Base-by-base conservation (phyloP, 2,888 invertebrate genomes). In the Parnassius mnemosyne region DNA sequence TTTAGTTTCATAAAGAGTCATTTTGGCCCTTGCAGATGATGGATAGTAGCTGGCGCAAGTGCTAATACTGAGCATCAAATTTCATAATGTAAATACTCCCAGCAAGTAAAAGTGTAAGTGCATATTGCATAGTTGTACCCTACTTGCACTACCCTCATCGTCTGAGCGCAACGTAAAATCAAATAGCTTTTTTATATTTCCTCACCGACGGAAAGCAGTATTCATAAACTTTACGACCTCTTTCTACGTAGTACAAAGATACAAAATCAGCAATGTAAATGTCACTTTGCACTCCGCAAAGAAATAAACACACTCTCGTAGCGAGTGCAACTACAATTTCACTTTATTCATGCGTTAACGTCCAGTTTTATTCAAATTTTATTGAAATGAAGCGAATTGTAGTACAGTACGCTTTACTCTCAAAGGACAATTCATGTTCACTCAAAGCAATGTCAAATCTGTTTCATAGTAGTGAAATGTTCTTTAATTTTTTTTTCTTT, bases 361-460 rank as follows among this genome's bases (percentile, higher is more conserved):
- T 55, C 20, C 50, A 54, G 63, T 20, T 56, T 59, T 56, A 63
- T 63, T 63, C 63, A 63, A 52, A 63, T 56, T 55, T 56, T 52
- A 60, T 63, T 59, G 59, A 56, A 59, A 63, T 60, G 56, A 59
- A 55, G 59, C 63, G 55, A 56, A 59, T 63, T 52, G 59, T n/a
- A 41, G 41, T 42, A 54, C 62, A 42, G 25, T 13, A 50, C 52
- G 47, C n/a, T 50, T 12, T 44, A 60, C 60, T 73, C 77, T 76
- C 78, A 73, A 77, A 80, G 81, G 80, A 80, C 80, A 79, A 83
- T 83, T 83, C 74, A 70, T 78, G 77, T 76, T 73, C 77, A 77
- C 75, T 75, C 77, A 75, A 76, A 76, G 76, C 77, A 75, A 80
- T 83, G 78, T 81, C 81, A 3, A 7, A 34, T 84, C 79, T 78